Base-by-base conservation (phyloP, 1,140 invertebrate species). In the Nymphalis io region DNA sequence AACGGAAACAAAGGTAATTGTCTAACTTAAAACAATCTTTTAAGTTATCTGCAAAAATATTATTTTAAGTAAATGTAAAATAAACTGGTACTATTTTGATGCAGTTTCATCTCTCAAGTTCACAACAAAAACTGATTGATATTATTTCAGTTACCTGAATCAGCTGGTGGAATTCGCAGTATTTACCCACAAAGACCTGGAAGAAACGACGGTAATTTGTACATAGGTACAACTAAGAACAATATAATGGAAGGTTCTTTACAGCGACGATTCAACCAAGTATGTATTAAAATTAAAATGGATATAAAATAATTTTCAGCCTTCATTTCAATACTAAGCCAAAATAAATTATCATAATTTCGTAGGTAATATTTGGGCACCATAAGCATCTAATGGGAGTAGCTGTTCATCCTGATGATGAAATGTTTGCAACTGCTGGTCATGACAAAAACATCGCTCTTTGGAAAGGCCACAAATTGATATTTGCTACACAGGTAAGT, bases 211-310 rank as follows among this genome's bases (percentile, higher is more conserved):
- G 96, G 97, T 0, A 97, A 97, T 82, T 95, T 98, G 60, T 98
- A 97, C 82, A 96, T 99, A 8, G 98, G 98, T 15, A 99, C 98
- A 8, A 98, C 96, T 0, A 95, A 95, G 67, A 99, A 99, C 86
- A 96, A 97, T 78, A 97, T 99, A 55, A 92, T 99, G 70, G 96
- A 98, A 87, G 98, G 98, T n/a, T 98, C 97, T 1, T 85, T 98
- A 33, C 96, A 98, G 78, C 93, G 97, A 72, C 93, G 97, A 82
- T 98, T 98, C 82, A 97, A 96, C 76, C 97, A 98, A 93, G 95
- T 96, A 89, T 61, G 58, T 63, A 46, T 33, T 5, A 16, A 42
- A 46, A n/a, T 5, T 0, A n/a, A 5, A 46, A 46, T 5, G 16
- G 3, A 15, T 12, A 42, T 11, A 1, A 10, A 15, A 13, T 42